Percentiles rank a stretch among this genome's conserved stretches.
phyloP scores from a whole-genome alignment of 1,140 invertebrate genomes.

The fruit fly (Drosophila melanogaster) region Release_6_plus_ISO1_MT NT_033779.5:15033501-15034000 shows the following conservation, averaged over 20 bases:
- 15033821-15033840: constrained; percentile 14
- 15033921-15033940: constrained; percentile 68
- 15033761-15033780: constrained; percentile 41
- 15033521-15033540: constrained; percentile 68
- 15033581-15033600: constrained; percentile 76
- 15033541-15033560: constrained; percentile 38
- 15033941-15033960: constrained; percentile 84
- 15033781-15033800: constrained; percentile 30
- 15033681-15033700: constrained; percentile 55
- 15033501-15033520: constrained; percentile 59
- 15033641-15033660: constrained; percentile 82
- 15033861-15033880: constrained; percentile 11
- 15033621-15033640: constrained; percentile 70
- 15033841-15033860: constrained; percentile 23
- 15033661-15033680: constrained; percentile 78
- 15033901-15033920: constrained; percentile 43
- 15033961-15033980: constrained; percentile 84
- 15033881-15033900: background rate
- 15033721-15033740: constrained; percentile 78
- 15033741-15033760: constrained; percentile 64
- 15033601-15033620: constrained; percentile 62
- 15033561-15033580: constrained; percentile 62
- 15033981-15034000: constrained; percentile 69
- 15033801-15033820: constrained; percentile 34
- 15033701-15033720: constrained; percentile 47